These are phyloP conservation scores for Sphaeramia orbicularis DNA, from an alignment of 2,797 vertebrate genomes.

Conservation along the genomic window DNA sequence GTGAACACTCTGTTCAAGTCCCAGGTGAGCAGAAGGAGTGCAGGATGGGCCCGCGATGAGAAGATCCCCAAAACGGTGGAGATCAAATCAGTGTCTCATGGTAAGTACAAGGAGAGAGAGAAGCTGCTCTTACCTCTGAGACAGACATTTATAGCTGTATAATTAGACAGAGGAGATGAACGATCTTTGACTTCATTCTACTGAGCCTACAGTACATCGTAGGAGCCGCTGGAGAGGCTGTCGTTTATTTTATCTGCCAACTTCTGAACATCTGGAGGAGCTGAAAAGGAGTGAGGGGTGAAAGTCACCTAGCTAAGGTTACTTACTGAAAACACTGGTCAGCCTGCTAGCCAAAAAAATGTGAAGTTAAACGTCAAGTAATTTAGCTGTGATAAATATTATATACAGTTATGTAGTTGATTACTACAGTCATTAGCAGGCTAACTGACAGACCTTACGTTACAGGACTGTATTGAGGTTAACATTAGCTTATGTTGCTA, in stretches of 20 bases:
- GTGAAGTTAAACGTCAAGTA: too few relatives aligned
- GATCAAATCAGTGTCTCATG: constrained; percentile 95
- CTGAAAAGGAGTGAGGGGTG: too few relatives aligned
- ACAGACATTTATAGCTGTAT: constrained; percentile 26
- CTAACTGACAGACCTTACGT: too few relatives aligned
- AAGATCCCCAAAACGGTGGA: constrained; percentile 98
- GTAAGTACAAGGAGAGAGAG: constrained; percentile 85
- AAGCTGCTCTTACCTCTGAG: constrained; percentile 12
- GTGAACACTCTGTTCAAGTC: constrained; percentile 98
- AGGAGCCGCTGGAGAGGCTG: constrained; percentile 24
- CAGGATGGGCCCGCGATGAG: constrained; percentile 94
- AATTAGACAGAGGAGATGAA: constrained; percentile 29
- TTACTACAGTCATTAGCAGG: too few relatives aligned
- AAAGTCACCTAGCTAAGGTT: too few relatives aligned
- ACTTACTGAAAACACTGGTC: too few relatives aligned
- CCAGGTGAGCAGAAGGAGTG: constrained; percentile 95
- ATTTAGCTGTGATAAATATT: too few relatives aligned
- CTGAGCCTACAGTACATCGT: constrained; percentile 14
- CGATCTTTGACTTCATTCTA: constrained; percentile 21
- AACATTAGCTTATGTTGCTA: too few relatives aligned
- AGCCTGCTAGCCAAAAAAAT: too few relatives aligned
- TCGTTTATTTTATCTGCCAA: constrained; percentile 2
- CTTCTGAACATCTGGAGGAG: not conserved
- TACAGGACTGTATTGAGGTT: too few relatives aligned
- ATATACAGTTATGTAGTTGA: too few relatives aligned